Conservation (phyloP, 2,888 invertebrate species). For the Ophion ventricosus region DNA sequence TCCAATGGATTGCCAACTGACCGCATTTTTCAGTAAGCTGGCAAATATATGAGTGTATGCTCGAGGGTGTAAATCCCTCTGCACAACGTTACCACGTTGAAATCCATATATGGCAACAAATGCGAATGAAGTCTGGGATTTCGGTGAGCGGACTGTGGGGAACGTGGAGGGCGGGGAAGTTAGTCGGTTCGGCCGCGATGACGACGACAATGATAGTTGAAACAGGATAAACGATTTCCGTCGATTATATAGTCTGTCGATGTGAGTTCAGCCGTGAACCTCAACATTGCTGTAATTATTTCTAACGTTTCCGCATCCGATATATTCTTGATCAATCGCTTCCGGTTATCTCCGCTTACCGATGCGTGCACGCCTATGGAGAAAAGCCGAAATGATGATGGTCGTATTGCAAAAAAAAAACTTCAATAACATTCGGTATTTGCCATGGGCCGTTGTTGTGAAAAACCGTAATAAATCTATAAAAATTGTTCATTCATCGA, state of each 20-base stretch:
- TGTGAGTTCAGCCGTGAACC: conserved; percentile 13
- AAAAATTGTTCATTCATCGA: neutral
- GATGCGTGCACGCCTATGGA: neutral
- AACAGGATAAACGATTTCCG: conserved; percentile 55
- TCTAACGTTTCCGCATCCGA: neutral
- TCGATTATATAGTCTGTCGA: conserved; percentile 49
- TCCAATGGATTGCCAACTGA: conserved; percentile 5
- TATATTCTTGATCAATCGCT: neutral
- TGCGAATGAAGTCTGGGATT: conserved; percentile 34
- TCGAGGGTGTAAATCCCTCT: conserved; percentile 34
- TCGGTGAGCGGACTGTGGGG: neutral
- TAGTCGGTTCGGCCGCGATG: neutral
- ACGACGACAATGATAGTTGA: conserved; percentile 34
- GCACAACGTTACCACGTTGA: conserved; percentile 25
- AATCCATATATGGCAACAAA: conserved; percentile 6
- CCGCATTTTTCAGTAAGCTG: neutral
- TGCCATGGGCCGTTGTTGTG: neutral
- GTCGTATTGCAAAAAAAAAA: neutral
- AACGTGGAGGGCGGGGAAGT: neutral
- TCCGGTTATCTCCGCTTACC: neutral
- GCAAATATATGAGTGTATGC: conserved; percentile 35
- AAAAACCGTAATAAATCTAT: neutral
- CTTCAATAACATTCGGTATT: neutral
- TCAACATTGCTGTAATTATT: neutral
- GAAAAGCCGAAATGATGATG: neutral